Evolutionary conservation across 2,888 invertebrate genomes (phyloP).

Genomic region (Callinectes sapidus): DNA sequence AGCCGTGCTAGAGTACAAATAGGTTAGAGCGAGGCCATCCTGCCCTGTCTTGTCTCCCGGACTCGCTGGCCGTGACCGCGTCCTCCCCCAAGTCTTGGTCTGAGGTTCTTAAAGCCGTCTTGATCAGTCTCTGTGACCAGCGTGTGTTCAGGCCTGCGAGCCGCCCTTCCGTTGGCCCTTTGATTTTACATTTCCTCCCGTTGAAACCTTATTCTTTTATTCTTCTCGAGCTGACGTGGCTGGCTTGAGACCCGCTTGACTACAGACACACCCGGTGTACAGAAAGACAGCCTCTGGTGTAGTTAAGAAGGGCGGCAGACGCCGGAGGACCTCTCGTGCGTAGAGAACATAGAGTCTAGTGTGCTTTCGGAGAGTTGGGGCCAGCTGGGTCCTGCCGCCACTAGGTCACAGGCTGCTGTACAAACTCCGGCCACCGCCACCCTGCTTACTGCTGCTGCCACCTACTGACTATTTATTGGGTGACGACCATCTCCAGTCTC

Average conservation of each 20-base stretch:
- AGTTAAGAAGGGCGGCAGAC: conserved; percentile 64
- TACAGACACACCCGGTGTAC: conserved; percentile 58
- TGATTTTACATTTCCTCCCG: conserved; percentile 39
- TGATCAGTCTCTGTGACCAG: conserved; percentile 48
- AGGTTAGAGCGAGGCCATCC: conserved; percentile 71
- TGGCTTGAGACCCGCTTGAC: conserved; percentile 54
- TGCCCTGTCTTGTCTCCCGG: conserved; percentile 70
- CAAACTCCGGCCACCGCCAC: conserved; percentile 61
- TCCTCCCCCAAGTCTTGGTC: conserved; percentile 56
- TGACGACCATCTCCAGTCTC: conserved; percentile 63
- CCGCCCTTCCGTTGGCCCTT: conserved; percentile 50
- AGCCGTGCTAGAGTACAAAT: conserved; percentile 71
- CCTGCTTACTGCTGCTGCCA: conserved; percentile 67
- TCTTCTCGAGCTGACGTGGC: conserved; percentile 35
- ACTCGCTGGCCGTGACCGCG: conserved; percentile 64
- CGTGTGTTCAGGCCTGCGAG: conserved; percentile 55
- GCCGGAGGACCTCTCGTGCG: conserved; percentile 68
- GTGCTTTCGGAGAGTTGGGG: conserved; percentile 60
- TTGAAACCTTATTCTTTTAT: conserved; percentile 8
- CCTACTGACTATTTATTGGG: conserved; percentile 64
- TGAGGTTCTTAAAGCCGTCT: conserved; percentile 60
- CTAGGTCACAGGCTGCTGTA: conserved; percentile 63
- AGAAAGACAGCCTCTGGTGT: conserved; percentile 67
- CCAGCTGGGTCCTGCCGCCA: conserved; percentile 50
- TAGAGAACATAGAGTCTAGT: conserved; percentile 67